Evolutionary conservation across 2,888 invertebrate genomes (phyloP), one percentile per base, ranked within the genome.

Genomic region (Drosophila emarginata): DNA sequence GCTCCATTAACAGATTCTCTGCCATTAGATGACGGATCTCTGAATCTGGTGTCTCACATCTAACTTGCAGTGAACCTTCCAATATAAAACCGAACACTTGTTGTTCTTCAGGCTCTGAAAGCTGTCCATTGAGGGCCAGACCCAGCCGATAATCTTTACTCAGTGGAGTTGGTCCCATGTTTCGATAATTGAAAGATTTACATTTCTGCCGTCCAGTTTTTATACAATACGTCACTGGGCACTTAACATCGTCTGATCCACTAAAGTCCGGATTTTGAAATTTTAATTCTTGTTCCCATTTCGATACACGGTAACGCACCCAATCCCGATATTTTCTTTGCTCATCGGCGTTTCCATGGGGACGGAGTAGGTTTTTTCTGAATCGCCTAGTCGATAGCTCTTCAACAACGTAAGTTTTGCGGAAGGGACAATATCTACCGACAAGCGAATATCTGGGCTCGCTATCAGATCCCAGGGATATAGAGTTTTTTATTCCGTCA

Each of bases 1-100:
- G 45, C 51, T 60, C 51, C 60, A 60, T 36, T 11, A 60, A n/a
- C 6, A 32, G 6, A 7, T 60, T 60, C 21, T 60, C 60, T 9
- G 50, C 50, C 15, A 32, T 26, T 9, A 60, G 5, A 2, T 32
- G 18, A 15, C 50, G 32, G 1, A 32, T 28, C 14, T 18, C 6
- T 32, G 15, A 28, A 32, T 40, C 60, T n/a, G 50, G 60, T n/a
- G 28, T 60, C 21, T 21, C 6, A 36, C 12, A 32, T 18, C 12
- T 2, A 4, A 12, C 12, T 4, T n/a, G 11, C 11, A 45, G 21
- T 21, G 9, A 12, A 2, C 18, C 36, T 12, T 54, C 2, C 2
- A 54, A 18, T 32, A 54, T 2, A 0, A 1, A 6, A 1, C 32
- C 18, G 36, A 54, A 54, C 0, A 28, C 5, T 12, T 54, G 4